A percentile compares a stretch with the other conserved stretches of the same genome.
Evolutionary conservation across 2,888 invertebrate genomes (phyloP).

Genomic region (Nomada fabriciana): DNA sequence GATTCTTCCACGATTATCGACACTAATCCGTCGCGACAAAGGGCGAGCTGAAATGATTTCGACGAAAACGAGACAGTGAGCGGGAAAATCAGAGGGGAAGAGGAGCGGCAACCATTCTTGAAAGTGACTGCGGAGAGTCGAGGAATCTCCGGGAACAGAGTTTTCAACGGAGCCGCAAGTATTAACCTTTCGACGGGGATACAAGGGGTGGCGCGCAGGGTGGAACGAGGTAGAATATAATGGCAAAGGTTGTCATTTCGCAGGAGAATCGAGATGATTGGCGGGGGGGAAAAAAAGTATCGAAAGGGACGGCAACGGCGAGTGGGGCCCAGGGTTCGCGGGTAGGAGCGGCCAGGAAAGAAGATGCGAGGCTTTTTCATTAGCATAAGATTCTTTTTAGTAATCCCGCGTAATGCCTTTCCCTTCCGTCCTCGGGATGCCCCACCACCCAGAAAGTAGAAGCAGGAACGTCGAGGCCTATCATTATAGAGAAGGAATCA

Average conservation of each 20-base stretch:
- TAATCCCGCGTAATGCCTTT: constrained; percentile 64
- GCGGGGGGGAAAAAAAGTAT: background rate
- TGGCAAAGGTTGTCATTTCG: constrained; percentile 35
- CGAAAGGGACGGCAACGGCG: constrained; percentile 18
- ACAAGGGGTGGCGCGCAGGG: background rate
- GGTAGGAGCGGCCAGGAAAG: constrained; percentile 26
- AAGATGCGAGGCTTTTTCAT: constrained; percentile 74
- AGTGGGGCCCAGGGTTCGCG: constrained; percentile 1
- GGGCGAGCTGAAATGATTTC: no score
- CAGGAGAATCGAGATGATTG: background rate
- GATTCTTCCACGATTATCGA: no score
- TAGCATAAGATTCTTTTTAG: constrained; percentile 78
- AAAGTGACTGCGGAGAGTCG: no score
- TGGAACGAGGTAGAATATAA: background rate
- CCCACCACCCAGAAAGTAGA: constrained; percentile 61
- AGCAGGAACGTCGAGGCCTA: constrained; percentile 75
- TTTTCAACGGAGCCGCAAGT: background rate
- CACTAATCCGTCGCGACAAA: no score
- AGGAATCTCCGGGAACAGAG: no score
- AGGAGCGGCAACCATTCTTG: no score
- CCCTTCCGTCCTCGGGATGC: constrained; percentile 47
- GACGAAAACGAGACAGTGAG: no score
- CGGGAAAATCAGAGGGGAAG: no score
- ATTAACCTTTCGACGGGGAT: background rate
- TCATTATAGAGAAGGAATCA: constrained; percentile 85